Evolutionary conservation across 2,888 invertebrate species (phyloP), one percentile per base, ranked within the genome.

Genomic region (Netelia melanura): DNA sequence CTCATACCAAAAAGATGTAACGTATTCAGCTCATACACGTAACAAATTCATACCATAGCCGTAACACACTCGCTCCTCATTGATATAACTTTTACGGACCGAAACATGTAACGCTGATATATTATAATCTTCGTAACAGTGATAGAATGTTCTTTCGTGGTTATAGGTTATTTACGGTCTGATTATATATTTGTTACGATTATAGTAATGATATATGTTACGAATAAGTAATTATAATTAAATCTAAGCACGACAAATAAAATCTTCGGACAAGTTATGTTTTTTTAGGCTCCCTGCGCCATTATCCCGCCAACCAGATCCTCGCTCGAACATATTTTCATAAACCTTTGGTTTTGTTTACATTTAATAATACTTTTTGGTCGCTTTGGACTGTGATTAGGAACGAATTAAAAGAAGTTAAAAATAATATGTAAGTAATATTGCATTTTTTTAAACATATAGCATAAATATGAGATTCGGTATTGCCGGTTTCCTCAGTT

Each of bases 291-390:
- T n/a, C n/a, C n/a, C n/a, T n/a, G n/a, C n/a, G n/a, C n/a, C n/a
- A n/a, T n/a, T n/a, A n/a, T n/a, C n/a, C n/a, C n/a, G n/a, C n/a
- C n/a, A n/a, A n/a, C n/a, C n/a, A n/a, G n/a, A n/a, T n/a, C n/a
- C n/a, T n/a, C n/a, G n/a, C n/a, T n/a, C n/a, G n/a, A n/a, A n/a
- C n/a, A n/a, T n/a, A 14, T 52, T 52, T 11, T n/a, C 3, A 14
- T 52, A 11, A 52, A 52, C 52, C 11, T 52, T 52, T 52, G 52
- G 3, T n/a, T 52, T 52, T 52, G 11, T 52, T n/a, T n/a, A n/a
- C 52, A 10, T 52, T 52, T n/a, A 52, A 52, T 52, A 52, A 52
- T 52, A 52, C 52, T 52, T 52, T 52, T 52, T 52, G 52, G 52
- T 52, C 11, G 52, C 3, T 14, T 14, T 14, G 52, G 5, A 52